Evolutionary conservation across 2,797 vertebrate genomes (phyloP).

Genomic region (Lepidocolaptes lacrymiger): DNA sequence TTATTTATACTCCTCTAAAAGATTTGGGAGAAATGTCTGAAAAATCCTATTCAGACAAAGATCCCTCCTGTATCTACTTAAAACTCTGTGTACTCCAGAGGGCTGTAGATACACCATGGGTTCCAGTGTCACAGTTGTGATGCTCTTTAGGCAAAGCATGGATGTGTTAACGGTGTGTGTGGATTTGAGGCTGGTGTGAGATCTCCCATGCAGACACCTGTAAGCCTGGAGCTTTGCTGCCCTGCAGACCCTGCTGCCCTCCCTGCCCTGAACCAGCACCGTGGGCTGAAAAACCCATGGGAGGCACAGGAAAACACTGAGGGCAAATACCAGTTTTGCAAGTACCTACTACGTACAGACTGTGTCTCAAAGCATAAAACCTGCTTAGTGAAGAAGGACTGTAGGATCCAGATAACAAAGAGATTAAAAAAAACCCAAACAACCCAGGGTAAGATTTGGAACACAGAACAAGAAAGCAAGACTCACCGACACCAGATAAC

Average conservation of each 20-base stretch:
- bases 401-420: neutral
- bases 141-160: neutral
- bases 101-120: neutral
- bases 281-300: accelerated
- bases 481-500: neutral
- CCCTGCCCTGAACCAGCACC: accelerated
- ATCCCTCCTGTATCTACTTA: neutral
- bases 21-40: neutral
- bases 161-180: accelerated
- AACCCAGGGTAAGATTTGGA: neutral
- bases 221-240: neutral
- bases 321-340: neutral
- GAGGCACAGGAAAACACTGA: neutral
- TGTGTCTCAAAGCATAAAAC: neutral
- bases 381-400: neutral
- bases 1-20: neutral
- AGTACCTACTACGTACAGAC: neutral
- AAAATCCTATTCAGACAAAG: neutral
- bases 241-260: neutral
- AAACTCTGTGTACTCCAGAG: neutral
- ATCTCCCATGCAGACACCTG: accelerated
- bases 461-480: neutral
- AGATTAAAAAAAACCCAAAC: neutral
- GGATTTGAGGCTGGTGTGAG: accelerated
- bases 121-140: neutral